phyloP scores from a whole-genome alignment of 2,797 vertebrate genomes.

The Champsocephalus esox region DNA sequence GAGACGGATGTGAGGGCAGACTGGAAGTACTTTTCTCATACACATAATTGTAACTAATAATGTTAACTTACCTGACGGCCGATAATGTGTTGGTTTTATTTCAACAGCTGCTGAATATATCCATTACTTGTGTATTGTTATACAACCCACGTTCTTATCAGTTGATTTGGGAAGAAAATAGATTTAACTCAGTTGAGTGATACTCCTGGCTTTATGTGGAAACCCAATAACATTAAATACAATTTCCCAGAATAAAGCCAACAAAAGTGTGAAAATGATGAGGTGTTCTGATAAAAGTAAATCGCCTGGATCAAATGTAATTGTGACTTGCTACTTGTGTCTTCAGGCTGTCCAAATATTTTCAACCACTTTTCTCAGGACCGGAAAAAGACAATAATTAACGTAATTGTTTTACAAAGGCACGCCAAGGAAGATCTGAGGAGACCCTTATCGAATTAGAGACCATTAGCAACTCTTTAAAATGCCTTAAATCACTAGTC shows the following conservation, averaged over 20 bases:
- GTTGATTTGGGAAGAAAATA: neutral
- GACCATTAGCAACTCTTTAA: constrained; percentile 44
- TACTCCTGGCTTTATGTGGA: neutral
- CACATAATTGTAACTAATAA: constrained; percentile 3
- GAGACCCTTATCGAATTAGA: constrained; percentile 51
- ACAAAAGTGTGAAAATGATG: too few relatives aligned
- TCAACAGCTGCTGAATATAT: constrained; percentile 6
- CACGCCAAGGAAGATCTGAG: constrained; percentile 25
- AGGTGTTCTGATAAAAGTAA: neutral
- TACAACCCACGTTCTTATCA: neutral
- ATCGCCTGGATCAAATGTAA: neutral
- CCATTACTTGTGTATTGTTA: too few relatives aligned
- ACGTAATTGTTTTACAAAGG: constrained; percentile 25
- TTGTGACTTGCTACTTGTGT: neutral
- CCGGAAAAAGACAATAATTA: constrained; percentile 7
- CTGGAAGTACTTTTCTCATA: constrained; percentile 18
- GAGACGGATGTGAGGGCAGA: constrained; percentile 24
- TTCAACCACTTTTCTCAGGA: constrained; percentile 16
- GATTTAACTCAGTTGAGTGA: neutral
- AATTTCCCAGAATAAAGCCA: neutral
- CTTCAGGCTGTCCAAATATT: constrained; percentile 8
- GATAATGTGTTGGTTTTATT: constrained; percentile 3
- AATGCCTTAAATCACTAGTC: constrained; percentile 37
- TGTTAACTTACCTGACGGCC: constrained; percentile 3
- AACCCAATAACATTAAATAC: neutral